Evolutionary conservation across 2,113 vertebrate genomes (phyloP).

Genomic region (Rhinolophus ferrumequinum): DNA sequence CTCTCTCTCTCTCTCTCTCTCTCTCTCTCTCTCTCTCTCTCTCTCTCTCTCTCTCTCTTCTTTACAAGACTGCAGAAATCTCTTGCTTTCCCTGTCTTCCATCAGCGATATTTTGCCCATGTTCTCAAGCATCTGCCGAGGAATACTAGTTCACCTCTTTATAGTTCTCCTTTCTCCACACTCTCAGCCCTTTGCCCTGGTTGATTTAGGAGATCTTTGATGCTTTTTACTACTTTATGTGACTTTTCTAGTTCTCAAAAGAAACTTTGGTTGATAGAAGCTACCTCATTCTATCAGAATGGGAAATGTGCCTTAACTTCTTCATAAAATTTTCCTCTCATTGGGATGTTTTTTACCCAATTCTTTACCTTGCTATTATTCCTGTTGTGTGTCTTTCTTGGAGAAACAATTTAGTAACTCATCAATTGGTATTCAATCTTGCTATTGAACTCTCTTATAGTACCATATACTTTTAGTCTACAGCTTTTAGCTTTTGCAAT

Average conservation of each 20-base stretch:
- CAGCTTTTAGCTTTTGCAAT: background rate
- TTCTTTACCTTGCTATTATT: background rate
- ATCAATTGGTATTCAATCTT: background rate
- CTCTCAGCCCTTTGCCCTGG: background rate
- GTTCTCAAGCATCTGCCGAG: background rate
- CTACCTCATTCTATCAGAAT: background rate
- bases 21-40: no score
- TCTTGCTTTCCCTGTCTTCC: background rate
- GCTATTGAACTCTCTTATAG: background rate
- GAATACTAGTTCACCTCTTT: background rate
- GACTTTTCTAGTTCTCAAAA: background rate
- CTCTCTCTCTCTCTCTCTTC: background rate
- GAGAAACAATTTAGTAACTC: constrained; percentile 7
- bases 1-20: background rate
- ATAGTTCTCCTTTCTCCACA: background rate
- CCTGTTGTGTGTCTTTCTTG: background rate
- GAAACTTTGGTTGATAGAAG: background rate
- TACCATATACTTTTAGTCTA: background rate
- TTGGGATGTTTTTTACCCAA: background rate
- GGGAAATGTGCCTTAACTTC: background rate
- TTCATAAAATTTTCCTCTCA: background rate
- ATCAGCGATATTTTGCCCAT: background rate
- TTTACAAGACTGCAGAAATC: background rate
- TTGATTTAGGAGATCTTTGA: background rate
- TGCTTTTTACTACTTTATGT: background rate